Conservation (phyloP, 1,140 invertebrate genomes). For the Aphelinus certus region DNA sequence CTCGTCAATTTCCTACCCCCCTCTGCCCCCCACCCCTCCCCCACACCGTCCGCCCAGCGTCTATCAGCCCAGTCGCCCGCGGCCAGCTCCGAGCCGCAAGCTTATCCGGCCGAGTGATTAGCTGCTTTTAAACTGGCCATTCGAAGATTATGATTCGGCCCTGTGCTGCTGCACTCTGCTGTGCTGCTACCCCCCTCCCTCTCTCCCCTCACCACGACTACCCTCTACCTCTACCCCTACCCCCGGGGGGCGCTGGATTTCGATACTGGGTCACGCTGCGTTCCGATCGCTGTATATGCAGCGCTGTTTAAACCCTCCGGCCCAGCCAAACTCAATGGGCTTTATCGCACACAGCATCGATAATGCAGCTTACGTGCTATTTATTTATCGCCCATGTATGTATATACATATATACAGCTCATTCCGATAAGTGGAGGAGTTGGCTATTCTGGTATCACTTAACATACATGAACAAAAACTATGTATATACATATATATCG, state of each 20-base stretch:
- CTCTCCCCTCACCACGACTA: not conserved
- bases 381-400: too few relatives aligned
- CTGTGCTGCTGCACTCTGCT: not conserved
- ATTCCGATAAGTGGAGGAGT: too few relatives aligned
- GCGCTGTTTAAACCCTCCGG: too few relatives aligned
- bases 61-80: not conserved
- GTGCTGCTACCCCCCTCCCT: not conserved
- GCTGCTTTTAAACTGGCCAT: conserved; percentile 12
- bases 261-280: not conserved
- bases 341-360: too few relatives aligned
- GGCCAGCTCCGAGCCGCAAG: not conserved
- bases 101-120: conserved; percentile 27
- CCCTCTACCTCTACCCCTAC: not conserved
- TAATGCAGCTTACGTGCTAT: too few relatives aligned
- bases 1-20: conserved; percentile 34
- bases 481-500: too few relatives aligned
- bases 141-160: conserved; percentile 8
- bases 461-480: too few relatives aligned
- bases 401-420: too few relatives aligned
- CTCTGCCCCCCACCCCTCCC: too few relatives aligned
- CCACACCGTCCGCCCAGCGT: not conserved
- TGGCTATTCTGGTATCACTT: too few relatives aligned
- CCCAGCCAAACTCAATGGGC: too few relatives aligned
- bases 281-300: not conserved
- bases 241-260: not conserved